Base-by-base conservation (phyloP, 1,140 invertebrate genomes). In the Colletes gigas region DNA sequence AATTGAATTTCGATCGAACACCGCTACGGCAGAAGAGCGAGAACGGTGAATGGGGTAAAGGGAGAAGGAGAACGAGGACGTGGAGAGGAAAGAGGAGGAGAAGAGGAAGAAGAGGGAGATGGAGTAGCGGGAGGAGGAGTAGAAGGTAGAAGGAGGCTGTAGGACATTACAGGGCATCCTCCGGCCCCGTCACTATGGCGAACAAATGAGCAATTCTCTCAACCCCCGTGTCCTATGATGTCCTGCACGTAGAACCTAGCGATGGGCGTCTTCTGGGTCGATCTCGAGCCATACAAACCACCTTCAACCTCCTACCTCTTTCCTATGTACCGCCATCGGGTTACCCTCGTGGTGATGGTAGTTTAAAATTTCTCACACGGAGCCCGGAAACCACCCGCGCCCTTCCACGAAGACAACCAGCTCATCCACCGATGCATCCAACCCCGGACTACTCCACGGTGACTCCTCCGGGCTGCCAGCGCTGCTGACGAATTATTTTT, bases 1-100 rank as follows among this genome's bases (percentile, higher is more conserved):
- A 92, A 92, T 92, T 92, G 91, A 92, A 92, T 92, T 92, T 92
- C 92, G 92, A 92, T 92, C 92, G 92, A 92, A 92, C 90, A 92
- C 90, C 84, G 88, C 89, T 83, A 83, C 81, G 83, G 65, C 59
- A 41, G 75, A 55, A 73, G 76, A 82, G 63, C 66, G 79, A 77
- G 82, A 83, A 82, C 78, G 81, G 76, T n/a, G 90, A 83, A 82
- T 83, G 71, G 83, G 81, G 85, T 57, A 66, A 78, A 69, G 54
- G 55, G 57, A 66, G 50, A 14, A 44, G 21, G 76, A 60, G 72
- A 21, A 75, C 50, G 78, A 75, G 44, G 47, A 83, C 12, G 69
- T 54, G 60, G 78, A 66, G 17, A 60, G 39, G 50, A 69, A 76
- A 39, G 67, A 60, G 71, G 81, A 69, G 60, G 62, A 67, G 71